Evolutionary conservation across 2,113 vertebrate genomes (phyloP).

Genomic region (Struthio camelus): DNA sequence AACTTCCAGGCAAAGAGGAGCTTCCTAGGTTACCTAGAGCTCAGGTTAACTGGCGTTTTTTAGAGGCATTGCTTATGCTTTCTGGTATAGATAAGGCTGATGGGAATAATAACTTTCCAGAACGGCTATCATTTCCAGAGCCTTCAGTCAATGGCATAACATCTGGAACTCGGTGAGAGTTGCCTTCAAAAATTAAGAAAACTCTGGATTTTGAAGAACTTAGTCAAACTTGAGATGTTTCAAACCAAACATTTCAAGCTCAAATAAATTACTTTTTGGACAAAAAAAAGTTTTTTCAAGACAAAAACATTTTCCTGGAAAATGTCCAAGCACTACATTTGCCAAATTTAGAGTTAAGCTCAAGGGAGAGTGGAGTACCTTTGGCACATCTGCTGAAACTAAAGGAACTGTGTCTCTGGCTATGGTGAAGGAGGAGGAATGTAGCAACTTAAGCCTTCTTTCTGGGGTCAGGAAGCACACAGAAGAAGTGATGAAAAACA

Average conservation of each 20-base stretch:
- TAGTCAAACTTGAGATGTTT: background rate
- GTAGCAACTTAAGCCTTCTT: constrained; percentile 36
- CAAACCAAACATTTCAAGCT: background rate
- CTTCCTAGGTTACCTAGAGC: background rate
- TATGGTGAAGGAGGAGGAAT: constrained; percentile 43
- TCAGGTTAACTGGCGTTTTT: constrained; percentile 28
- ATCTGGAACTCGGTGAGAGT: constrained; percentile 16
- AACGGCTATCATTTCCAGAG: constrained; percentile 25
- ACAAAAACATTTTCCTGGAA: constrained; percentile 45
- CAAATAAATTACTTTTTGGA: background rate
- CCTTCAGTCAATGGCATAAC: constrained; percentile 40
- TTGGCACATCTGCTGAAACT: constrained; percentile 17
- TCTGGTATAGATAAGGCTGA: constrained; percentile 25
- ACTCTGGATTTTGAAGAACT: background rate
- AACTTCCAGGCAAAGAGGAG: constrained; percentile 3
- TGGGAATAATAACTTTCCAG: constrained; percentile 17
- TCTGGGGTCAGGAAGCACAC: constrained; percentile 51
- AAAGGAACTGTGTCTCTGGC: constrained; percentile 23
- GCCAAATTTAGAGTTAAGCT: constrained; percentile 33
- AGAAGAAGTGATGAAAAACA: constrained; percentile 60
- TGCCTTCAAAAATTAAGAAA: background rate
- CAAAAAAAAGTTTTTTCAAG: background rate
- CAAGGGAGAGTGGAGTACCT: constrained; percentile 27
- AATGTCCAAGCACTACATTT: background rate
- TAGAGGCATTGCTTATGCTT: constrained; percentile 27